Evolutionary conservation across 2,113 vertebrate species (phyloP).

Genomic region (Jaculus jaculus): DNA sequence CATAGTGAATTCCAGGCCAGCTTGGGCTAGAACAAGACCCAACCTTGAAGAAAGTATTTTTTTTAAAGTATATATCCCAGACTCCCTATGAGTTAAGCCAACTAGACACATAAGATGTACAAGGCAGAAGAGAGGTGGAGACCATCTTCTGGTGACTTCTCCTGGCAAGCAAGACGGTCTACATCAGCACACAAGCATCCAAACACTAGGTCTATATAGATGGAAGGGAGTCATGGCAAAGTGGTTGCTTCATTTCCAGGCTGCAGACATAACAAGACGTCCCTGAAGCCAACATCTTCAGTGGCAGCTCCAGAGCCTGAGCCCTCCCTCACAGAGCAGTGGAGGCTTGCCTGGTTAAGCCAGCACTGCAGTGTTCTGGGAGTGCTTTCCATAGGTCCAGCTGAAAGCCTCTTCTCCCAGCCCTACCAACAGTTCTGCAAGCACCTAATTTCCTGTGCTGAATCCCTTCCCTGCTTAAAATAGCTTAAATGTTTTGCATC

Average conservation of each 20-base stretch:
- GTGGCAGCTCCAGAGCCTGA: background rate
- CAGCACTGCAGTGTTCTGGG: background rate
- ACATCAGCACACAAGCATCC: background rate
- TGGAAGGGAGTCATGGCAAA: background rate
- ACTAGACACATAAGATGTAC: background rate
- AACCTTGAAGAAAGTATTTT: too few relatives aligned
- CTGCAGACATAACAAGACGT: background rate
- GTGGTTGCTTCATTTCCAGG: background rate
- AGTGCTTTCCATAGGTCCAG: background rate
- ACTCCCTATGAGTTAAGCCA: background rate
- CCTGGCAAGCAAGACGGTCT: background rate
- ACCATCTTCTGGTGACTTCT: background rate
- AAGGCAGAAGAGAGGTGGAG: background rate
- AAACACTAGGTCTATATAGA: background rate
- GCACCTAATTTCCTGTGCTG: conserved; percentile 37
- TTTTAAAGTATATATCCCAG: conserved; percentile 45
- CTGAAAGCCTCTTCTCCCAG: conserved; percentile 1
- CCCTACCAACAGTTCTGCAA: background rate
- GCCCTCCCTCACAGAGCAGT: background rate
- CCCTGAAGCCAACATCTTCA: background rate
- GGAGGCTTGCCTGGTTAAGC: background rate
- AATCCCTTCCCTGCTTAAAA: conserved; percentile 63
- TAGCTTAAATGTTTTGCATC: conserved; percentile 41
- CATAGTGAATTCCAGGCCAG: too few relatives aligned
- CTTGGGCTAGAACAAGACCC: too few relatives aligned